Conservation (phyloP, 2,888 invertebrate species). For the Platycnemis pennipes region DNA sequence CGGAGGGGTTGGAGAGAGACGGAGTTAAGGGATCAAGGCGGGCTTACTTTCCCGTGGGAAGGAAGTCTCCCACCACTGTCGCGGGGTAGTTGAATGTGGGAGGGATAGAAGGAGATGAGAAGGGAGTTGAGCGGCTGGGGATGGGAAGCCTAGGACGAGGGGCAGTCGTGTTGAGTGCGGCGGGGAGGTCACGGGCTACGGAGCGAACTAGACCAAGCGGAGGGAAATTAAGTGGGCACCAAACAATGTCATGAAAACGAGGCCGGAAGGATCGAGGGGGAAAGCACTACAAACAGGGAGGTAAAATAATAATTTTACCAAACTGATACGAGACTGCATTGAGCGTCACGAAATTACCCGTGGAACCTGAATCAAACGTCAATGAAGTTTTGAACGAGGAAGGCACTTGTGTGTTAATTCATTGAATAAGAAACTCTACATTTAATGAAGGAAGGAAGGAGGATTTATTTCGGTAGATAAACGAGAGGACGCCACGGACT, state of each 20-base stretch:
- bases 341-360: no score
- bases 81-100: constrained; percentile 21
- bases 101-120: neutral
- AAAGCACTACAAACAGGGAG: neutral
- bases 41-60: constrained; percentile 57
- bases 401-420: no score
- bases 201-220: neutral
- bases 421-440: no score
- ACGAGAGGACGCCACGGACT: no score
- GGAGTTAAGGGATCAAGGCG: neutral
- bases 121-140: neutral
- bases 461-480: no score
- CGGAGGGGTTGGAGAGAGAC: neutral
- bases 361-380: no score
- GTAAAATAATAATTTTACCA: no score
- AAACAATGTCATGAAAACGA: neutral
- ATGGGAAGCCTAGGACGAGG: neutral
- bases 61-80: constrained; percentile 21
- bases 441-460: no score
- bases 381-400: no score
- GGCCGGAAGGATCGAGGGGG: neutral
- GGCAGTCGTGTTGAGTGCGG: neutral
- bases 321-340: no score
- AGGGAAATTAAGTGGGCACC: neutral
- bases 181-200: neutral